Percentiles rank a stretch among this genome's conserved stretches.
Conservation (phyloP, 1,140 invertebrate species). For the Pseudobourletiella spinata region DNA sequence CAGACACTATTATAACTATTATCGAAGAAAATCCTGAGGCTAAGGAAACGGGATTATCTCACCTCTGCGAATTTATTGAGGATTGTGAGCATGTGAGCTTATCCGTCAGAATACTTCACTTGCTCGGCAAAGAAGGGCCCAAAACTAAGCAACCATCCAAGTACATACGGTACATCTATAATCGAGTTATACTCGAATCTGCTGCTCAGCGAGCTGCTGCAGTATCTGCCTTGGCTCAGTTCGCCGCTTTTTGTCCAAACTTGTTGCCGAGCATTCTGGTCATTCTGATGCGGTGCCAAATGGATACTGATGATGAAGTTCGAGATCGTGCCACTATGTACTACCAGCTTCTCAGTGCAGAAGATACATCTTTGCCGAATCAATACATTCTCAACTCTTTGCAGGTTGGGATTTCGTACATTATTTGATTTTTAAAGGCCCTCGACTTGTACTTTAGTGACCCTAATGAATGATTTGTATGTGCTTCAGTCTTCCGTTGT, state of each 20-base stretch:
- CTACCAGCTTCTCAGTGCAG: slow-evolving; percentile 65
- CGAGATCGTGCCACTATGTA: slow-evolving; percentile 97
- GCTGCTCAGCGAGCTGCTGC: slow-evolving; percentile 90
- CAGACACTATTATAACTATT: slow-evolving; percentile 94
- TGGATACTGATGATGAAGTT: slow-evolving; percentile 98
- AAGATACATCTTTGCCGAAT: slow-evolving; percentile 57
- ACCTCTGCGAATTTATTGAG: slow-evolving; percentile 99
- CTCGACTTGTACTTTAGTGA: no score
- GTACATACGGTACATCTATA: slow-evolving; percentile 98
- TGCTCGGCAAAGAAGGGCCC: slow-evolving; percentile 95
- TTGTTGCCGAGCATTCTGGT: slow-evolving; percentile 77
- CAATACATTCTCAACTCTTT: slow-evolving; percentile 73
- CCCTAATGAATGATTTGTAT: no score
- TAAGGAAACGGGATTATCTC: slow-evolving; percentile 89
- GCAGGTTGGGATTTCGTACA: slow-evolving; percentile 43
- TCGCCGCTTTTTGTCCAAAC: slow-evolving; percentile 89
- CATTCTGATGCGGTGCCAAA: slow-evolving; percentile 63
- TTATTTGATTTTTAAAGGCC: not conserved
- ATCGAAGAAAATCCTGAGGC: slow-evolving; percentile 94
- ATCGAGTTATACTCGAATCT: slow-evolving; percentile 93
- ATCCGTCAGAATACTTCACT: slow-evolving; percentile 91
- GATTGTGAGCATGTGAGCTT: slow-evolving; percentile 97
- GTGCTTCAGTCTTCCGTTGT: slow-evolving; percentile 63
- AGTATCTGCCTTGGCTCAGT: slow-evolving; percentile 92
- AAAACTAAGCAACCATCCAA: slow-evolving; percentile 84